phyloP scores from a whole-genome alignment of 2,888 invertebrate genomes.

The Habroteleia sp. region DNA sequence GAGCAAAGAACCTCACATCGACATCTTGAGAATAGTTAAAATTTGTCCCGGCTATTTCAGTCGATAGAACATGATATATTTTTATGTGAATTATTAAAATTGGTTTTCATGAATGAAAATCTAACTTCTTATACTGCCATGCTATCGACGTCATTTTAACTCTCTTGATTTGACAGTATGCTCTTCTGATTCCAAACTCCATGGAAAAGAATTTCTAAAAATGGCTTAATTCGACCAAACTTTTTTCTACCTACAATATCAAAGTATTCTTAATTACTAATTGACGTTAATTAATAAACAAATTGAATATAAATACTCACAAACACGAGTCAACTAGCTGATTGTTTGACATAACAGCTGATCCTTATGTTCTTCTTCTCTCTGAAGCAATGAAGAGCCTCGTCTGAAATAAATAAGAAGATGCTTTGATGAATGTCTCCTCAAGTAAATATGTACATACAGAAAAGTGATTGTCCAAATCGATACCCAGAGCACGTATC shows the following conservation, averaged over 20 bases:
- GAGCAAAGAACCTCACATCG: too few relatives aligned
- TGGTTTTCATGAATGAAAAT: too few relatives aligned
- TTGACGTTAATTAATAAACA: neutral
- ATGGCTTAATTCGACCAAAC: conserved; percentile 3
- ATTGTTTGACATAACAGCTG: conserved; percentile 84
- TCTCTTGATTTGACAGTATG: too few relatives aligned
- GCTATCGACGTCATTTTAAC: too few relatives aligned
- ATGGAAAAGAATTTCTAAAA: too few relatives aligned
- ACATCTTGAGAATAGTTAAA: too few relatives aligned
- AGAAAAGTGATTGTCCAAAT: conserved; percentile 7
- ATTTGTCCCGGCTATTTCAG: too few relatives aligned
- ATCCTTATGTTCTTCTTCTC: conserved; percentile 68
- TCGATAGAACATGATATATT: too few relatives aligned
- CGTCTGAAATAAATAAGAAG: conserved; percentile 68
- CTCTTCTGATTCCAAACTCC: too few relatives aligned
- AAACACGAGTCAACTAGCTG: conserved; percentile 86
- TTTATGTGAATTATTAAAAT: too few relatives aligned
- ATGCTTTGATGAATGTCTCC: neutral
- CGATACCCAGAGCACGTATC: conserved; percentile 13
- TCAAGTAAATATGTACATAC: neutral
- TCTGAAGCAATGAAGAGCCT: conserved; percentile 69
- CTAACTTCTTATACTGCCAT: too few relatives aligned
- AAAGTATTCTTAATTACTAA: neutral
- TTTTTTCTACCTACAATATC: neutral
- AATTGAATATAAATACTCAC: conserved; percentile 80